Percentiles rank a stretch among this genome's conserved stretches.
Conservation (phyloP, 1,140 invertebrate species). For the Palaemon carinicauda region DNA sequence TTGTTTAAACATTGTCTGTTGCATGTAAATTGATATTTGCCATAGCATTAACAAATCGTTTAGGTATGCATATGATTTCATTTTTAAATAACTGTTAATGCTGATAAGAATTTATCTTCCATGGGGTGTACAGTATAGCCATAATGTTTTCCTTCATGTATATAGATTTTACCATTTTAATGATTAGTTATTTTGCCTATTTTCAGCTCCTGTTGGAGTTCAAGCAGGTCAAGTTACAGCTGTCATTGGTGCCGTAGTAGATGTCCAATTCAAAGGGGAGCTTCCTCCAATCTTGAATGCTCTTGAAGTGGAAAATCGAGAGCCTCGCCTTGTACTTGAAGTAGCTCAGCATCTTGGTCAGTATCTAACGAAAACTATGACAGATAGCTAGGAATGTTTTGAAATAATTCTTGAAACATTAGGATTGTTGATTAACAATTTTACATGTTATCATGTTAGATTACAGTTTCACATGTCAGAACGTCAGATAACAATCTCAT, state of each 20-base stretch:
- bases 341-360: slow-evolving; percentile 86
- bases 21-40: no score
- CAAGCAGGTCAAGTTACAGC: slow-evolving; percentile 79
- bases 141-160: no score
- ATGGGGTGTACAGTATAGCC: no score
- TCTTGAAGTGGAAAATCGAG: slow-evolving; percentile 80
- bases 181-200: background rate
- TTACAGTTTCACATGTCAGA: background rate
- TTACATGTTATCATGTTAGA: background rate
- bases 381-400: no score
- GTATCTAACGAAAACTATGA: slow-evolving; percentile 10
- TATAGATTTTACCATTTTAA: no score
- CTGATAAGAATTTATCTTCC: no score
- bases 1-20: no score
- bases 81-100: no score
- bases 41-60: no score
- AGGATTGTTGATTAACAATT: background rate
- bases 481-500: no score
- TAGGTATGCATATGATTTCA: no score
- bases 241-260: slow-evolving; percentile 99
- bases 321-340: slow-evolving; percentile 79
- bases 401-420: no score
- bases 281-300: slow-evolving; percentile 98
- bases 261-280: slow-evolving; percentile 96
- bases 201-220: background rate